Evolutionary conservation across 2,113 vertebrate species (phyloP).

Genomic region (Pseudorectes ferrugineus): DNA sequence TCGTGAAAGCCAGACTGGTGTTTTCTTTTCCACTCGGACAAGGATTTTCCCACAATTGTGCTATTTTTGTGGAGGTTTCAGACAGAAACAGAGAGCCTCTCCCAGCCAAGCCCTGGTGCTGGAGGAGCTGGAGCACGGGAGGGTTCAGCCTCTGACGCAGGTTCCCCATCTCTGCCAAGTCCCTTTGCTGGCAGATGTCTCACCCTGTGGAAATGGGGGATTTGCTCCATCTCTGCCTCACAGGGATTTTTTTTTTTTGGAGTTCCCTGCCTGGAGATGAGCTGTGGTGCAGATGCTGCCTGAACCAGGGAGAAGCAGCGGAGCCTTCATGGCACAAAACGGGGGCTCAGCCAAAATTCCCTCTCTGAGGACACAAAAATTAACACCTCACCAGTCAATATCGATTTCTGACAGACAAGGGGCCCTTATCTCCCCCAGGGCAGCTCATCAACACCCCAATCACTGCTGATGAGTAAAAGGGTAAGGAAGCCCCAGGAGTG

Average conservation of each 20-base stretch:
- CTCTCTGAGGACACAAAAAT: fast-evolving
- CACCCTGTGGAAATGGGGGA: neutral
- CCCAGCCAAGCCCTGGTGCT: neutral
- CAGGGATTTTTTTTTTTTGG: neutral
- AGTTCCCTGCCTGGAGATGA: neutral
- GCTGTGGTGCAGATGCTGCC: fast-evolving
- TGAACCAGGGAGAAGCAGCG: fast-evolving
- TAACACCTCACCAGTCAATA: fast-evolving
- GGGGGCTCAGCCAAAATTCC: neutral
- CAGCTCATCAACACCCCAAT: neutral
- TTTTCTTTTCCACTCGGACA: constrained; percentile 37
- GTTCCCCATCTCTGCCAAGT: neutral
- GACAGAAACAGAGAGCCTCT: neutral
- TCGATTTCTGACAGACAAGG: fast-evolving
- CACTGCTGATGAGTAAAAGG: neutral
- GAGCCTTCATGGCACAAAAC: neutral
- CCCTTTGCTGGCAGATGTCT: neutral
- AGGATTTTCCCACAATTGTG: constrained; percentile 27
- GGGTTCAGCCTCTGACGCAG: neutral
- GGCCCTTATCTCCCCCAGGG: fast-evolving
- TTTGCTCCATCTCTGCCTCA: neutral
- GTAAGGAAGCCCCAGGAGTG: neutral
- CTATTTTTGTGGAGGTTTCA: constrained; percentile 15
- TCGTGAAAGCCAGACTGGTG: neutral
- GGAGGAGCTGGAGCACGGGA: neutral